These are phyloP conservation scores for Enteromius anoplus DNA, from an alignment of 2,797 vertebrate genomes.

Conservation along the genomic window DNA sequence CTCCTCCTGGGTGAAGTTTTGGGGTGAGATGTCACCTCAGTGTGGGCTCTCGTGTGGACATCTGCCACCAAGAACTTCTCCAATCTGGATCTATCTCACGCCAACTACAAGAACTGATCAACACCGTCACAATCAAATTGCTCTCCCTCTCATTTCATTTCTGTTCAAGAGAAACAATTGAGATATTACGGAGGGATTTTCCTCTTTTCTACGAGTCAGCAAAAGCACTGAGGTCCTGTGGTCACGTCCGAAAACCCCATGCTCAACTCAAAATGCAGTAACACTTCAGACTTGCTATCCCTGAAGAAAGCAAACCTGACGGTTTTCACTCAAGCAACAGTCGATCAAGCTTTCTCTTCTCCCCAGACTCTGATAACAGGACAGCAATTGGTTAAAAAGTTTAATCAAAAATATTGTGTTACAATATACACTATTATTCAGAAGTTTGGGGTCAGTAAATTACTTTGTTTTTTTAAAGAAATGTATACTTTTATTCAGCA, in stretches of 20 bases:
- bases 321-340: not conserved
- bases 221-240: not conserved
- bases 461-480: not conserved
- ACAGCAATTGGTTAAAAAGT: not conserved
- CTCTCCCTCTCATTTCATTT: not conserved
- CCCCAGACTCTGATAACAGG: not conserved
- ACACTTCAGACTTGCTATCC: not conserved
- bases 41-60: conserved; percentile 21
- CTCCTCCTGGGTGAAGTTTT: conserved; percentile 27
- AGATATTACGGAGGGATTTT: not conserved
- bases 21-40: conserved; percentile 40
- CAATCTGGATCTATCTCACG: conserved; percentile 26
- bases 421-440: not conserved
- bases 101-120: conserved; percentile 6
- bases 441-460: not conserved
- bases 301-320: not conserved
- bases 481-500: not conserved
- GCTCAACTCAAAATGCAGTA: not conserved
- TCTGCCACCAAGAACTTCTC: conserved; percentile 13
- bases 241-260: not conserved
- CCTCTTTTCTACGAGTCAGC: not conserved
- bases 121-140: not conserved
- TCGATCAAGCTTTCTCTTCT: not conserved
- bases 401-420: not conserved
- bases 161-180: not conserved